Evolutionary conservation across 1,140 invertebrate species (phyloP), one percentile per base, ranked within the genome.

Genomic region (Penaeus indicus): DNA sequence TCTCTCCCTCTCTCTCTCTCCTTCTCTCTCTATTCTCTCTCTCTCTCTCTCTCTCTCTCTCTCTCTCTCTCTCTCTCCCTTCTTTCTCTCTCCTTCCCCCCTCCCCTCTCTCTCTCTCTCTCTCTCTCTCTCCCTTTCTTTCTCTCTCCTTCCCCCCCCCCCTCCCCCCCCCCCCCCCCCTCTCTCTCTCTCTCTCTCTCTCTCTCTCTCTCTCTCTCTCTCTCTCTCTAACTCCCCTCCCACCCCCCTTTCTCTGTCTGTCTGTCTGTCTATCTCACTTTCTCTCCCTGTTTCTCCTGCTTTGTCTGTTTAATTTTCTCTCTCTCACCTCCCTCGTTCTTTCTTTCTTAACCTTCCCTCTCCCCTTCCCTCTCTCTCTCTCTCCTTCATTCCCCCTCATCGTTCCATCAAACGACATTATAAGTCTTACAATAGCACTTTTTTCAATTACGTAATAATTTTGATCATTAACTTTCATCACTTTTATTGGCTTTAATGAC

Each of bases 191-290:
- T 72, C 69, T 25, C n/a, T 72, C n/a, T 72, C 69, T 72, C 22
- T n/a, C 69, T n/a, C 69, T 72, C 69, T 22, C 69, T n/a, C 22
- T 72, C 69, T 72, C 69, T 72, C n/a, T 25, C 69, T 25, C 69
- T 72, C 69, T 72, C 69, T n/a, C n/a, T n/a, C 38, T 16, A 42
- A 27, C 21, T 64, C 81, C 19, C 32, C 60, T 13, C 63, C 21
- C 27, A 47, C 47, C 63, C 16, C 32, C 47, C 42, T 19, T n/a
- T 25, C 83, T 22, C 54, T 10, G 47, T 32, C 2, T 47, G 27
- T 72, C 5, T 21, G 69, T 32, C 64, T 22, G 63, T 22, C 21
- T 47, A 10, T 19, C 10, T 10, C 42, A 5, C 19, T 47, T 61
- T 60, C 7, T 83, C 21, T 8, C 4, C 21, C 47, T 38, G 42